Base-by-base conservation (phyloP, 2,113 vertebrate genomes). In the Sinocyclocheilus maitianheensis region DNA sequence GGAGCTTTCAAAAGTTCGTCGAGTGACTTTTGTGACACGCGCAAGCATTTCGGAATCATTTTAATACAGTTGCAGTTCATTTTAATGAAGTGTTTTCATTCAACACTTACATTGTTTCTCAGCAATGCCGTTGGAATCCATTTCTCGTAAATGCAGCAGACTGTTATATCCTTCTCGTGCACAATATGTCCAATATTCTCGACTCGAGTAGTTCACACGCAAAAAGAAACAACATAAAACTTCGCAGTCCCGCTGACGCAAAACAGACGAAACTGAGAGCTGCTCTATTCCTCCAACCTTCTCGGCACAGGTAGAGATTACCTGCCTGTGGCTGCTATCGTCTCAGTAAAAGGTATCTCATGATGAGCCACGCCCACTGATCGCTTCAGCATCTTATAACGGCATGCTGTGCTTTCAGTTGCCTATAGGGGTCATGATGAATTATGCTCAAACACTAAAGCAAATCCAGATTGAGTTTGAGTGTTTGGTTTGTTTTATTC, bases 91-190 rank as follows among this genome's bases (percentile, higher is more conserved):
- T 26, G 14, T 11, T 48, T 65, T 12, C 37, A 67, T 67, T 48
- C 16, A 30, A 1, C 65, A 48, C 84, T 80, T 91, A 94, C 94
- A 91, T 26, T 58, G 71, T 87, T 87, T 91, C 12, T 9, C 85
- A 4, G 89, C 86, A 20, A 90, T 74, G 55, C 93, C 91, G 72
- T 94, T 94, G 0, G 90, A 92, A 62, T 91, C 92, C 94, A 94
- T 94, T 16, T 13, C 86, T 1, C 79, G 26, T 20, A 10, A 20
- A 20, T 2, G 18, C 24, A 16, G 6, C 14, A 3, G 78, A 5
- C 46, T 72, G 37, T 83, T 46, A 2, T n/a, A 63, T 24, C 51
- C 81, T 11, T 53, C 83, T 85, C n/a, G 40, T 53, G 30, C n/a
- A 14, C 53, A 4, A 60, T 81, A 71, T 91, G 85, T 8, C 37